Evolutionary conservation across 1,140 invertebrate species (phyloP).

Genomic region (Proales similis): DNA sequence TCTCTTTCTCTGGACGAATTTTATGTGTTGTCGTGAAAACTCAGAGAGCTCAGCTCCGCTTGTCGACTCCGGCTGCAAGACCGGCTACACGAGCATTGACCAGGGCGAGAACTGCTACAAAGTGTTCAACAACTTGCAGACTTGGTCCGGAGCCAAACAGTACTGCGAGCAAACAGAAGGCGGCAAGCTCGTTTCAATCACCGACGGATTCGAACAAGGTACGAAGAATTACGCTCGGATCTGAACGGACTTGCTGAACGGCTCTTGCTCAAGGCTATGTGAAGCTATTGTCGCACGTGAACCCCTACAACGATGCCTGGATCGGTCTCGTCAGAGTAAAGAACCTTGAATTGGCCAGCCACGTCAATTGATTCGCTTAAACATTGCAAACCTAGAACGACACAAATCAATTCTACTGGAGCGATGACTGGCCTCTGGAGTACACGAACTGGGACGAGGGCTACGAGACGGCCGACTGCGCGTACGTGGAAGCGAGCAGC

Average conservation of each 20-base stretch:
- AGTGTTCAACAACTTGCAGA: background rate
- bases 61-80: conserved; percentile 4
- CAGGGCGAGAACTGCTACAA: conserved; percentile 35
- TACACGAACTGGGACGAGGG: conserved; percentile 18
- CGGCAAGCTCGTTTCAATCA: conserved; percentile 9
- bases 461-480: background rate
- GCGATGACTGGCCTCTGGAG: conserved; percentile 19
- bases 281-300: conserved; percentile 20
- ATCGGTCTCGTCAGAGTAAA: conserved; percentile 9
- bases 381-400: conserved; percentile 15
- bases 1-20: conserved; percentile 1
- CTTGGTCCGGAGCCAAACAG: conserved; percentile 11
- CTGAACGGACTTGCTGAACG: too few species aligned
- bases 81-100: conserved; percentile 19
- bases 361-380: background rate
- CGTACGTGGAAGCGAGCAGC: conserved; percentile 11
- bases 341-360: background rate
- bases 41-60: conserved; percentile 6
- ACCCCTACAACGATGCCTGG: conserved; percentile 20
- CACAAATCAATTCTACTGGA: conserved; percentile 8
- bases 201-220: conserved; percentile 33
- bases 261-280: too few species aligned
- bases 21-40: too few species aligned
- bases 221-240: too few species aligned
- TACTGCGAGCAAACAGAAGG: conserved; percentile 23